Base-by-base conservation (phyloP, 2,113 vertebrate species). In the Globicephala melas region DNA sequence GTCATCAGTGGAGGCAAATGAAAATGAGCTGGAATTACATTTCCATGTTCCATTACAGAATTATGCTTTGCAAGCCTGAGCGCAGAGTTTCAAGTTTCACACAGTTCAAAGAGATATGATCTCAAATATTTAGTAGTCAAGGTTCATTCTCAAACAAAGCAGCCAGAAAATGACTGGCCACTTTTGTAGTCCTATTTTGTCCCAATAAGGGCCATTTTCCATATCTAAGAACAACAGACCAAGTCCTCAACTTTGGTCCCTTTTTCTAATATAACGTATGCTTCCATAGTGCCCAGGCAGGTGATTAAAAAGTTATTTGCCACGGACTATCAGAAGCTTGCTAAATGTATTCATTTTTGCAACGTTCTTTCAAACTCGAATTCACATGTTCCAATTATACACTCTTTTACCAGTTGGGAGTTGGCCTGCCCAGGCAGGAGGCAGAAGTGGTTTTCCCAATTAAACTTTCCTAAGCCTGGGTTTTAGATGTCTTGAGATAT, bases 181-280 rank as follows among this genome's bases (percentile, higher is more conserved):
- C 87, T 97, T 95, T 95, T 79, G 87, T 1, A 92, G 97, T 98
- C 97, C 97, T 65, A 36, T 85, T 96, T 95, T 98, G 80, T 96
- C 91, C 71, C 97, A 98, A 97, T 97, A 97, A 98, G 97, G 96
- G 96, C 95, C 96, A 97, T 95, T 98, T 98, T 96, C 95, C 95
- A 82, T 33, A 68, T 92, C 55, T 77, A 53, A 91, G 41, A 91
- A 95, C 8, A 74, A 82, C 3, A 95, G 77, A 89, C 31, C 44
- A 47, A 87, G 50, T 74, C 47, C 44, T 92, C 84, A 90, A 95
- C 11, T 70, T 97, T 63, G 86, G 91, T 36, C 58, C 9, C 12
- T 68, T 89, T 80, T 58, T 93, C 23, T 81, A 80, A 77, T 81
- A 68, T 77, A 74, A 87, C 85, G 81, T 88, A 91, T 53, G 15